phyloP scores from a whole-genome alignment of 2,888 invertebrate genomes.

The Leucania comma region DNA sequence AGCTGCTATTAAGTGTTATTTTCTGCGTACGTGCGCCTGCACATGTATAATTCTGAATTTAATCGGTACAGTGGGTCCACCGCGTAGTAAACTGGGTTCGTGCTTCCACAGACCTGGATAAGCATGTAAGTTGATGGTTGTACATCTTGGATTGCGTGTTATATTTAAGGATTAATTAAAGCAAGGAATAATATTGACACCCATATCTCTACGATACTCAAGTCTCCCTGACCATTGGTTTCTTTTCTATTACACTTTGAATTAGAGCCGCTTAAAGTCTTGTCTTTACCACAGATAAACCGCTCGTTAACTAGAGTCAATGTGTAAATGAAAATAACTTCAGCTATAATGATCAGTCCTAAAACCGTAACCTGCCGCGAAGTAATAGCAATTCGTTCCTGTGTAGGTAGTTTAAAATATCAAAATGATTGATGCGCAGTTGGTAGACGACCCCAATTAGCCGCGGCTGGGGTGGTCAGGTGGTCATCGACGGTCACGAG shows the following conservation, averaged over 20 bases:
- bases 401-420: constrained; percentile 50
- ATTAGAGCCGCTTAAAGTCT: neutral
- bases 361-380: constrained; percentile 20
- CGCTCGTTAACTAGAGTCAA: constrained; percentile 3
- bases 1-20: constrained; percentile 73
- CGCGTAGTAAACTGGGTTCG: constrained; percentile 30
- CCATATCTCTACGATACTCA: too few relatives aligned
- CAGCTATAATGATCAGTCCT: constrained; percentile 18
- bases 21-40: constrained; percentile 75
- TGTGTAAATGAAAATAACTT: constrained; percentile 2
- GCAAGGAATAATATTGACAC: neutral
- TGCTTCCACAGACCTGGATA: constrained; percentile 12
- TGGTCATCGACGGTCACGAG: constrained; percentile 78
- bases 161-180: neutral
- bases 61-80: constrained; percentile 71
- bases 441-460: constrained; percentile 80
- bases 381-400: constrained; percentile 2
- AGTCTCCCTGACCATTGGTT: neutral
- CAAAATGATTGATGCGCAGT: constrained; percentile 65
- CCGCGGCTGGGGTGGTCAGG: constrained; percentile 82
- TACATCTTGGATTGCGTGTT: neutral
- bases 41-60: constrained; percentile 71
- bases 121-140: constrained; percentile 2
- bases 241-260: neutral
- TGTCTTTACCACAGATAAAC: neutral